phyloP scores from a whole-genome alignment of 2,113 vertebrate genomes.

The Tenrec ecaudatus region DNA sequence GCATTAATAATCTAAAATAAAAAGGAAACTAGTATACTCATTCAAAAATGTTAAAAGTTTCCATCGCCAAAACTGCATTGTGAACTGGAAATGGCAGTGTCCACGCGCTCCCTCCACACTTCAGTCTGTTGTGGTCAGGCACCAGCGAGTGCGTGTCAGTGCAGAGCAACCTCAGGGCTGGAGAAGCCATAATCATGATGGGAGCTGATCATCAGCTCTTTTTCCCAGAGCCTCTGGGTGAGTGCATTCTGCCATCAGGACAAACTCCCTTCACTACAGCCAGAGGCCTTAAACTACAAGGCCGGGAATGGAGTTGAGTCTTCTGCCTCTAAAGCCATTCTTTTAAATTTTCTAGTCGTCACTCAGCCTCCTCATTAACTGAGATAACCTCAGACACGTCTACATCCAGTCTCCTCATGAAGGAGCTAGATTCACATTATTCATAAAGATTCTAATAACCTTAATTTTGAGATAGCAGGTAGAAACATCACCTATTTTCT shows the following conservation, averaged over 20 bases:
- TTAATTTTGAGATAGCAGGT: slow-evolving; percentile 17
- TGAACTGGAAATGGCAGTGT: neutral
- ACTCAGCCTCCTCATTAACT: neutral
- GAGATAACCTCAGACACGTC: neutral
- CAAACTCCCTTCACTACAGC: neutral
- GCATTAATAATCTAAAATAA: neutral
- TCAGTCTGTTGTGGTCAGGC: neutral
- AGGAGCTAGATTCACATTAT: neutral
- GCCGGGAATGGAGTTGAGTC: neutral
- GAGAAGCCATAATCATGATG: neutral
- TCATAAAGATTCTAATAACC: slow-evolving; percentile 39
- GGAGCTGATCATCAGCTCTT: neutral
- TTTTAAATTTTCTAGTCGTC: neutral
- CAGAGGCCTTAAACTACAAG: neutral
- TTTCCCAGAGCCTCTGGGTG: neutral
- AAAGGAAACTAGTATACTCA: neutral
- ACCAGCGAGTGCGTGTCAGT: neutral
- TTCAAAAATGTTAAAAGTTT: neutral
- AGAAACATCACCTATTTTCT: neutral
- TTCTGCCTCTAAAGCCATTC: neutral
- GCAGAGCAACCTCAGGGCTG: neutral
- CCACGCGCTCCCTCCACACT: neutral
- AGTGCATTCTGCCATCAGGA: neutral
- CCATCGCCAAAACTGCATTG: slow-evolving; percentile 6
- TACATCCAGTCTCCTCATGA: neutral